A percentile compares a stretch with the other conserved stretches of the same genome.
Conservation (phyloP, 2,113 vertebrate genomes). For the Scolopax mira region DNA sequence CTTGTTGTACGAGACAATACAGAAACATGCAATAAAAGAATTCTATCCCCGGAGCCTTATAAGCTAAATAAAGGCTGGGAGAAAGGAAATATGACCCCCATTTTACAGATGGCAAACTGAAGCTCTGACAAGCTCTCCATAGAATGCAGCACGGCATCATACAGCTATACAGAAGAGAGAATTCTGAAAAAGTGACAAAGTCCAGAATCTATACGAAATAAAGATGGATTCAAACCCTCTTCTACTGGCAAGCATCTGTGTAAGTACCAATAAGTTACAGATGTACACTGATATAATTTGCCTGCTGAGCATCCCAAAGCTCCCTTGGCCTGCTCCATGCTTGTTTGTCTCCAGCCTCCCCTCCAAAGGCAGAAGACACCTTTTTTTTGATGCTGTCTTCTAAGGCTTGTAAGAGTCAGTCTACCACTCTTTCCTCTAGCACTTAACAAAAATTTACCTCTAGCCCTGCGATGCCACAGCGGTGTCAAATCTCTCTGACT, state of each 20-base stretch:
- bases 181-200: not conserved
- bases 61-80: not conserved
- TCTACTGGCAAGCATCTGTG: not conserved
- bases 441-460: not conserved
- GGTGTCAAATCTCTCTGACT: conserved; percentile 44
- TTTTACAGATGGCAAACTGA: not conserved
- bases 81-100: conserved; percentile 6
- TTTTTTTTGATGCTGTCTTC: not conserved
- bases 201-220: not conserved
- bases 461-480: not conserved
- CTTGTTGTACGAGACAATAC: not conserved
- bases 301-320: not conserved
- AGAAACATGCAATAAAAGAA: not conserved
- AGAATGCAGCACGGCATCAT: not conserved
- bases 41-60: not conserved
- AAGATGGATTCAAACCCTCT: not conserved
- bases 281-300: not conserved
- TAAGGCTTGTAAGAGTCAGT: not conserved
- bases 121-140: not conserved
- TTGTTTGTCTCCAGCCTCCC: not conserved
- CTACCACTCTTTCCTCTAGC: not conserved
- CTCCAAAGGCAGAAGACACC: not conserved
- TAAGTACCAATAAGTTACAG: not conserved
- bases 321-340: not conserved
- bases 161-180: not conserved